Base-by-base conservation (phyloP, 2,113 vertebrate genomes). In the Cariama cristata region DNA sequence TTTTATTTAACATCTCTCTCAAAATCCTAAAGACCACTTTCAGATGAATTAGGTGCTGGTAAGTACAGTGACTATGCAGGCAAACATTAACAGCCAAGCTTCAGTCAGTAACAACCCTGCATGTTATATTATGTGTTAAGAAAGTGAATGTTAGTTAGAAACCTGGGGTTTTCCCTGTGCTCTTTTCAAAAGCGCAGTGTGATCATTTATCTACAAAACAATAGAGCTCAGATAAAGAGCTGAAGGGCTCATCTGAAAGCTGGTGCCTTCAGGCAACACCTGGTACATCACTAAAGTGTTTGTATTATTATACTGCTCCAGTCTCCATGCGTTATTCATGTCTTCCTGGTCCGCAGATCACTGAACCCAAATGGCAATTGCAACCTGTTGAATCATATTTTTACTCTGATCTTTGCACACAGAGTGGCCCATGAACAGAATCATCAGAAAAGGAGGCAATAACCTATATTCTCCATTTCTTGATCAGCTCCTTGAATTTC, bases 41-140 rank as follows among this genome's bases (percentile, higher is more conserved):
- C 42, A 88, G 69, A 97, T 95, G 20, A 95, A 96, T 97, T 94
- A 96, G 71, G 86, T 96, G 86, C 80, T 85, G 49, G 49, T 89
- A 83, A 96, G 50, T 62, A 50, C 59, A 91, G 62, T 76, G 76
- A 82, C 80, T 79, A 5, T 69, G 83, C 79, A 83, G 76, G 86
- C 86, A 96, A 96, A 96, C 62, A 90, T 96, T 96, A 95, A 85
- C 91, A 89, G 95, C 93, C 80, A 95, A 95, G 49, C 89, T 90
- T 95, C 91, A 94, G 92, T 80, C 90, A 92, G 66, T 23, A 73
- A 90, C 83, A 50, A 69, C 38, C 86, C 12, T 32, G 30, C 19
- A 45, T 87, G 50, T 85, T 96, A 91, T 96, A 96, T 96, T 90
- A 97, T 30, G 92, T 93, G 93, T 56, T 82, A 88, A 53, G 84